Percentiles rank a stretch among this genome's conserved stretches.
phyloP scores from a whole-genome alignment of 2,797 vertebrate species.

The Megalops cyprinoides region DNA sequence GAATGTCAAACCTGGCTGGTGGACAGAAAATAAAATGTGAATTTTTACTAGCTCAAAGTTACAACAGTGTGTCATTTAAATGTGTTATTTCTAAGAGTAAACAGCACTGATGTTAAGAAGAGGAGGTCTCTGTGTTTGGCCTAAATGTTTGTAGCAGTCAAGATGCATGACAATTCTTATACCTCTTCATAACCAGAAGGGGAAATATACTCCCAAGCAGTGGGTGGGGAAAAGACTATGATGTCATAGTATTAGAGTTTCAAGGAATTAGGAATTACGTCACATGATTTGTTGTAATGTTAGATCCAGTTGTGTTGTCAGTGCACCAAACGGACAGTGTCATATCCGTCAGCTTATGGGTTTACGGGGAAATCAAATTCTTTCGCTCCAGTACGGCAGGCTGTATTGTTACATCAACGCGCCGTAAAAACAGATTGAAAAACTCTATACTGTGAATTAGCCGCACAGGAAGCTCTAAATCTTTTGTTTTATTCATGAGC shows the following conservation, averaged over 20 bases:
- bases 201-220: not conserved
- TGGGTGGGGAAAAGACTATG: not conserved
- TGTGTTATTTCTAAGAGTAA: too few species aligned
- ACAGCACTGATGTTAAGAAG: too few species aligned
- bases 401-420: constrained; percentile 76
- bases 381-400: constrained; percentile 61
- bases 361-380: constrained; percentile 58
- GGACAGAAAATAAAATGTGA: too few species aligned
- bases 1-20: too few species aligned
- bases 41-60: too few species aligned
- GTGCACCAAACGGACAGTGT: constrained; percentile 53
- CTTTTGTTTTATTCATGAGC: constrained; percentile 84
- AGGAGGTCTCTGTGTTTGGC: too few species aligned
- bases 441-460: constrained; percentile 74
- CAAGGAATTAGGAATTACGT: not conserved
- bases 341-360: constrained; percentile 61
- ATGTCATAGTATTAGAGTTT: not conserved
- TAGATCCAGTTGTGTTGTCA: constrained; percentile 15
- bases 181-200: too few species aligned
- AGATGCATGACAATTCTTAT: too few species aligned
- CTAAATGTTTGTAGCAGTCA: too few species aligned
- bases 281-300: not conserved
- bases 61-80: too few species aligned
- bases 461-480: constrained; percentile 81
- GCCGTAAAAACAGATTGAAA: constrained; percentile 81